Evolutionary conservation across 2,888 invertebrate genomes (phyloP).

Genomic region (Lithosia quadra): DNA sequence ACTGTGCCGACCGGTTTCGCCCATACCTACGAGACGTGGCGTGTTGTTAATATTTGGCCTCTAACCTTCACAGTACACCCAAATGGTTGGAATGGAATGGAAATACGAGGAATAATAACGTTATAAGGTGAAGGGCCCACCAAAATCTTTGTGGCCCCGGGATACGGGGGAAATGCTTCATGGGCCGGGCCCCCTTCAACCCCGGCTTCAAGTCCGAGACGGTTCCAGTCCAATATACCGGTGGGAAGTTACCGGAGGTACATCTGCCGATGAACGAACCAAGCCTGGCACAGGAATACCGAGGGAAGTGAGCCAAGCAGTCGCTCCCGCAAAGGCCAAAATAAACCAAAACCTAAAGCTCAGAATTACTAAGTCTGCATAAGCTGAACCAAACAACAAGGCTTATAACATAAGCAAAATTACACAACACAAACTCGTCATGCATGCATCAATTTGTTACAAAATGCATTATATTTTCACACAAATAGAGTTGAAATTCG

Average conservation of each 20-base stretch:
- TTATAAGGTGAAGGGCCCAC: no score
- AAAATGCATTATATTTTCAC: conserved; percentile 12
- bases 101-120: no score
- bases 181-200: no score
- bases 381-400: conserved; percentile 27
- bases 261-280: no score
- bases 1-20: neutral
- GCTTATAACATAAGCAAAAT: conserved; percentile 41
- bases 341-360: neutral
- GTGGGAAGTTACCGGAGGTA: no score
- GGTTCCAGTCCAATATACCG: no score
- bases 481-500: conserved; percentile 16
- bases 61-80: neutral
- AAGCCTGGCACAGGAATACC: no score
- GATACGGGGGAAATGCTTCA: no score
- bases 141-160: no score
- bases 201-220: no score
- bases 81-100: neutral
- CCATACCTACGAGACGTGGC: neutral
- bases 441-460: conserved; percentile 14
- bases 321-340: no score
- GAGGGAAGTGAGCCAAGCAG: no score
- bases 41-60: neutral
- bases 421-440: conserved; percentile 25
- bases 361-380: neutral